phyloP scores from a whole-genome alignment of 2,113 vertebrate genomes.

The Albula glossodonta region DNA sequence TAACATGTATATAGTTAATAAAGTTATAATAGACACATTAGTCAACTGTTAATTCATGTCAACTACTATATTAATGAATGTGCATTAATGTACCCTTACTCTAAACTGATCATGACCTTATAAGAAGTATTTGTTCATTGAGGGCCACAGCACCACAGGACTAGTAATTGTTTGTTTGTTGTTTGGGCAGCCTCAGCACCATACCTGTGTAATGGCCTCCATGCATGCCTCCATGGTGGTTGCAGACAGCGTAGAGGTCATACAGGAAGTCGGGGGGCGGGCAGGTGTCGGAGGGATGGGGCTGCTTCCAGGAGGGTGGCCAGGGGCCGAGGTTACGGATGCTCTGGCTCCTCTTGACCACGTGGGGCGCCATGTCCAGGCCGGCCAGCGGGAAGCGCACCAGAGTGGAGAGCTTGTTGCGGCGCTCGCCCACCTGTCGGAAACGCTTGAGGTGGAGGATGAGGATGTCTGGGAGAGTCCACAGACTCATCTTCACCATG shows the following conservation, averaged over 20 bases:
- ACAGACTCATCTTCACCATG: slow-evolving; percentile 92
- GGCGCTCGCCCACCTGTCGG: slow-evolving; percentile 84
- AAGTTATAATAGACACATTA: too few species aligned
- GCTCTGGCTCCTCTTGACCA: slow-evolving; percentile 75
- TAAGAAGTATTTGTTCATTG: too few species aligned
- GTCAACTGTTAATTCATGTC: too few species aligned
- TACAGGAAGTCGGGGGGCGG: slow-evolving; percentile 78
- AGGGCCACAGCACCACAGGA: too few species aligned
- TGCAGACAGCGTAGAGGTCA: slow-evolving; percentile 92
- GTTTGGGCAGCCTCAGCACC: slow-evolving; percentile 1
- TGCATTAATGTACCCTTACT: too few species aligned
- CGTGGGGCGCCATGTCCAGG: slow-evolving; percentile 91
- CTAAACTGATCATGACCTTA: too few species aligned
- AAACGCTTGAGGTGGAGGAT: slow-evolving; percentile 97
- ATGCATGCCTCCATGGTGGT: slow-evolving; percentile 95
- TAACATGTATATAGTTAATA: too few species aligned
- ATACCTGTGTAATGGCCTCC: slow-evolving; percentile 95
- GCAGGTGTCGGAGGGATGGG: slow-evolving; percentile 49
- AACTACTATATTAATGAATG: too few species aligned
- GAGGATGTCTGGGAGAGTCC: slow-evolving; percentile 95
- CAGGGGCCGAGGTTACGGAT: slow-evolving; percentile 54
- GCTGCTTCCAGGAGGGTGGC: slow-evolving; percentile 61
- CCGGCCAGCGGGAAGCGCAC: slow-evolving; percentile 84
- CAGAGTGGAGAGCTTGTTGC: slow-evolving; percentile 93
- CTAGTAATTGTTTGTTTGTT: too few species aligned